These are phyloP conservation scores for Littorina saxatilis DNA, from an alignment of 1,140 invertebrate genomes.

Conservation along the genomic window DNA sequence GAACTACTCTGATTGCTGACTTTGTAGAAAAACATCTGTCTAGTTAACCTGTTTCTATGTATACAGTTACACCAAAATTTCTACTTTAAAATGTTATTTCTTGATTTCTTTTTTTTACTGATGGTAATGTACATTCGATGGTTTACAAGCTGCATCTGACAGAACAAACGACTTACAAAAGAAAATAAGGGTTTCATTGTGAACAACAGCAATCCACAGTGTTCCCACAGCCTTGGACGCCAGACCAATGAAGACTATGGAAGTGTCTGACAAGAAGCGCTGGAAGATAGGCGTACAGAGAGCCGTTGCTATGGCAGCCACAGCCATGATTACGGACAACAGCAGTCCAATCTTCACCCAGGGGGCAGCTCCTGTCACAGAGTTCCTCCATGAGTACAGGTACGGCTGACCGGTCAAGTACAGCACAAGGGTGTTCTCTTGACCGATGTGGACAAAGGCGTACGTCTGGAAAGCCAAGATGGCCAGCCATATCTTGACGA, in stretches of 20 bases:
- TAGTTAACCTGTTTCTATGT: no score
- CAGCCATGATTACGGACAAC: conserved; percentile 67
- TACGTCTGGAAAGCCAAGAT: conserved; percentile 70
- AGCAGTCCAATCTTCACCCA: conserved; percentile 68
- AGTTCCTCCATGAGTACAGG: conserved; percentile 42
- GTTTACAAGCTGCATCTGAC: no score
- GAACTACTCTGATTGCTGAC: no score
- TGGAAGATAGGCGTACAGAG: conserved; percentile 62
- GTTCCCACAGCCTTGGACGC: conserved; percentile 71
- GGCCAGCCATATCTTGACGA: conserved; percentile 68
- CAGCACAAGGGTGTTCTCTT: conserved; percentile 67
- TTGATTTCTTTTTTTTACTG: no score
- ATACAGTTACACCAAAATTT: no score
- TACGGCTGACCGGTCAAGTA: conserved; percentile 66
- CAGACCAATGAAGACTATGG: conserved; percentile 66
- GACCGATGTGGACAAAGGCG: conserved; percentile 69
- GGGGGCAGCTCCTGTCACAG: conserved; percentile 53
- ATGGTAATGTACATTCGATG: no score
- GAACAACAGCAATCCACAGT: conserved; percentile 68
- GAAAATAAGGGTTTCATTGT: conserved; percentile 67
- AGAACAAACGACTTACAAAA: conserved; percentile 69
- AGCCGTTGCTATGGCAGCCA: conserved; percentile 65
- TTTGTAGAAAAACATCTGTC: no score
- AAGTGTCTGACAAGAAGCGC: conserved; percentile 62
- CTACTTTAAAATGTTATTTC: no score